Conservation (phyloP, 2,888 invertebrate species). For the Strigamia maritima region DNA sequence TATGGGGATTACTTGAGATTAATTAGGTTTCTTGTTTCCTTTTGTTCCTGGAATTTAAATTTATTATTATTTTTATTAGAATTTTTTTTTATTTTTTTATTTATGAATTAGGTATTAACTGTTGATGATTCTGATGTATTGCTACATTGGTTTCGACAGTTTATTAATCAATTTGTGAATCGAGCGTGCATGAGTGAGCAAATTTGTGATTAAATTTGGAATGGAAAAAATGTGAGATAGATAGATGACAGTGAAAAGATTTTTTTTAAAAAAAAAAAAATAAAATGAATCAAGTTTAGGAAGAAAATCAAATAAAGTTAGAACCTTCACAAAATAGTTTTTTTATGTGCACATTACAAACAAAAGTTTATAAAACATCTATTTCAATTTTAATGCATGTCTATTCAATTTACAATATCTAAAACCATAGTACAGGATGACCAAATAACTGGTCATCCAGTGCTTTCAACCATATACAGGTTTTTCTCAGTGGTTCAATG, state of each 20-base stretch:
- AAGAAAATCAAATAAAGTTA: too few relatives aligned
- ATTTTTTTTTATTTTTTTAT: neutral
- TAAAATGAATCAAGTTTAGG: too few relatives aligned
- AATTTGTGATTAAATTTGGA: constrained; percentile 15
- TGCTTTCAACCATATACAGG: too few relatives aligned
- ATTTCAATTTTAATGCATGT: too few relatives aligned
- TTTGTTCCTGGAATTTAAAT: neutral
- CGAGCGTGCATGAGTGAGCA: constrained; percentile 15
- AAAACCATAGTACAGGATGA: too few relatives aligned
- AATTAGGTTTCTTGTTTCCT: neutral
- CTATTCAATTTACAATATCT: too few relatives aligned
- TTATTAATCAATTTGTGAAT: constrained; percentile 15
- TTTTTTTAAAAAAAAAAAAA: neutral
- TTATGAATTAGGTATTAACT: neutral
- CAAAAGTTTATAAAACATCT: too few relatives aligned
- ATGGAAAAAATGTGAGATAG: constrained; percentile 5
- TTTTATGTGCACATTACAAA: too few relatives aligned
- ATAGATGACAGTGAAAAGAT: neutral
- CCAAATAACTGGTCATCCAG: too few relatives aligned
- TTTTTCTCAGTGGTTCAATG: too few relatives aligned
- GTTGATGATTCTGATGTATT: neutral
- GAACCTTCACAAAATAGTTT: too few relatives aligned
- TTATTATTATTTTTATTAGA: neutral
- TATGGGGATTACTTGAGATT: neutral
- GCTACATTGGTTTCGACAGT: constrained; percentile 10